These are phyloP conservation scores for Aplocera efformata DNA, from an alignment of 2,888 invertebrate genomes.

Conservation along the genomic window DNA sequence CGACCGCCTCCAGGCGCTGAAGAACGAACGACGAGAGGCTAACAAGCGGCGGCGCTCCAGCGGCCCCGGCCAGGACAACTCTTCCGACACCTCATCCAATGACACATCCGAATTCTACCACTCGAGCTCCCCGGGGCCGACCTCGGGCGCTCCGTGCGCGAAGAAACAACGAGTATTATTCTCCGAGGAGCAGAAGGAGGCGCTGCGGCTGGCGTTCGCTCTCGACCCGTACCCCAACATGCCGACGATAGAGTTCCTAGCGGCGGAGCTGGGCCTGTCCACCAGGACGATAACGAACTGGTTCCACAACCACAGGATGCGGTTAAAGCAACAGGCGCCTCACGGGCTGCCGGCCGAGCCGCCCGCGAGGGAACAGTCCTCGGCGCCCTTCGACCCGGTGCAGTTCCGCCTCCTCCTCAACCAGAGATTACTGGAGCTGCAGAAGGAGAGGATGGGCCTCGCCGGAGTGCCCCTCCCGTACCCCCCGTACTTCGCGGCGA, in stretches of 20 bases:
- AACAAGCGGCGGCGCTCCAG: slow-evolving; percentile 93
- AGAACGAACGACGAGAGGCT: slow-evolving; percentile 94
- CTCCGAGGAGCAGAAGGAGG: slow-evolving; percentile 99
- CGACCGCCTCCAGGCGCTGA: slow-evolving; percentile 93
- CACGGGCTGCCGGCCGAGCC: slow-evolving; percentile 88
- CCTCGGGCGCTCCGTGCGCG: slow-evolving; percentile 88
- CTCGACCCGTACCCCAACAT: slow-evolving; percentile 98
- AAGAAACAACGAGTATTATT: slow-evolving; percentile 97
- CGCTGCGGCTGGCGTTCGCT: slow-evolving; percentile 94
- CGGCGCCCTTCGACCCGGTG: slow-evolving; percentile 93
- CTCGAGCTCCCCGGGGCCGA: slow-evolving; percentile 90
- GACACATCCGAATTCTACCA: slow-evolving; percentile 94
- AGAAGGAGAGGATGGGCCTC: slow-evolving; percentile 90
- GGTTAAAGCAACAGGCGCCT: slow-evolving; percentile 94
- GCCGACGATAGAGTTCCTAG: slow-evolving; percentile 96
- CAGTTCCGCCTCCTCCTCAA: slow-evolving; percentile 94
- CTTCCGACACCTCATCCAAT: slow-evolving; percentile 92
- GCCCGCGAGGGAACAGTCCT: slow-evolving; percentile 86
- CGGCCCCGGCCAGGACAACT: slow-evolving; percentile 91
- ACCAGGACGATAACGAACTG: slow-evolving; percentile 99
- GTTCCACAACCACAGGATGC: slow-evolving; percentile 99
- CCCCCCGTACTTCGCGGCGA: slow-evolving; percentile 89
- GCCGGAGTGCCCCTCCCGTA: slow-evolving; percentile 88
- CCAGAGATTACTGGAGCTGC: slow-evolving; percentile 92
- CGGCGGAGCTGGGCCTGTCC: slow-evolving; percentile 93